phyloP scores from a whole-genome alignment of 2,888 invertebrate genomes.

The Napeogenes inachia region DNA sequence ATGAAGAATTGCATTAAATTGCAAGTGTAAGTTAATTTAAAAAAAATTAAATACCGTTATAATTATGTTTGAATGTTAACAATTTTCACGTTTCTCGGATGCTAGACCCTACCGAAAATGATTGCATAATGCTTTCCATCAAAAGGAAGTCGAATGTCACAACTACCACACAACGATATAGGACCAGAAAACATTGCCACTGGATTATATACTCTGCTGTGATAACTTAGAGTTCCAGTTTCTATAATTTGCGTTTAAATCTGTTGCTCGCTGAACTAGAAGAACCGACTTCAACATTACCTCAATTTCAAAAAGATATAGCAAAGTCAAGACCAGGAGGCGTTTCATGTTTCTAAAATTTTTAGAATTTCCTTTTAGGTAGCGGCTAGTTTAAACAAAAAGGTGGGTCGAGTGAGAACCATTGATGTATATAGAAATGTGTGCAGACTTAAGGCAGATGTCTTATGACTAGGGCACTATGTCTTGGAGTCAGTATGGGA shows the following conservation, averaged over 20 bases:
- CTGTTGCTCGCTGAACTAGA: constrained; percentile 19
- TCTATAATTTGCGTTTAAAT: constrained; percentile 14
- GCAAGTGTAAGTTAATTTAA: no score
- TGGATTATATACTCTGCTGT: constrained; percentile 13
- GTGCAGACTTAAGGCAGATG: constrained; percentile 32
- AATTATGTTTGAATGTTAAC: constrained; percentile 34
- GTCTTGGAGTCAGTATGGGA: constrained; percentile 17
- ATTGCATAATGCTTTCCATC: constrained; percentile 35
- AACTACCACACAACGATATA: constrained; percentile 10
- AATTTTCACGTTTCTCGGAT: constrained; percentile 29
- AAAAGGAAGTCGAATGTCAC: constrained; percentile 31
- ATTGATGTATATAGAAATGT: constrained; percentile 43
- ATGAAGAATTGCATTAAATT: no score
- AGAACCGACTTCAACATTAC: constrained; percentile 21
- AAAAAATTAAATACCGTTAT: constrained; percentile 30
- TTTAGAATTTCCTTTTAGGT: constrained; percentile 56
- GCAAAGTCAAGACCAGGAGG: constrained; percentile 26
- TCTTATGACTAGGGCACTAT: constrained; percentile 24
- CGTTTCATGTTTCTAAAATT: constrained; percentile 54
- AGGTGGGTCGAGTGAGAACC: constrained; percentile 57
- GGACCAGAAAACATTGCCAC: constrained; percentile 12
- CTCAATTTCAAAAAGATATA: constrained; percentile 17
- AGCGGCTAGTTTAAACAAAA: constrained; percentile 50
- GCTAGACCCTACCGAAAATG: constrained; percentile 32
- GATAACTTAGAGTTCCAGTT: constrained; percentile 18